Conservation (phyloP, 2,888 invertebrate genomes). For the Luperina testacea region DNA sequence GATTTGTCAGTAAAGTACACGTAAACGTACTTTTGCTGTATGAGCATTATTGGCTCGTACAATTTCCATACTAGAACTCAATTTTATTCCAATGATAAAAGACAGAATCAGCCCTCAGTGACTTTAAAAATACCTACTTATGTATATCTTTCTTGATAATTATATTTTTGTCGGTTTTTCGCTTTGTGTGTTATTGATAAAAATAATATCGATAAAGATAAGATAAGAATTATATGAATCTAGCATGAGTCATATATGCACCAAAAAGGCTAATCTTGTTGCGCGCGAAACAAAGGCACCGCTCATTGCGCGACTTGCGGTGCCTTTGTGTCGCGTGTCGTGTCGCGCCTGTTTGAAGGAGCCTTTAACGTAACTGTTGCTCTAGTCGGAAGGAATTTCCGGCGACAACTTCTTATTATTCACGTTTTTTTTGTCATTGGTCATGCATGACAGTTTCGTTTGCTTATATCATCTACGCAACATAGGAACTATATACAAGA, state of each 20-base stretch:
- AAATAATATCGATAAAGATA: constrained; percentile 31
- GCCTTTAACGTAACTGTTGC: constrained; percentile 2
- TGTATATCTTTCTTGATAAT: neutral
- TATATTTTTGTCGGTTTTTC: neutral
- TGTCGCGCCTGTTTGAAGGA: too few species aligned
- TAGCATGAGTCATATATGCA: constrained; percentile 19
- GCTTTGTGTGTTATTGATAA: constrained; percentile 12
- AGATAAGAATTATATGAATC: constrained; percentile 18
- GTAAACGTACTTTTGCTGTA: too few species aligned
- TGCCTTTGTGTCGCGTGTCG: too few species aligned
- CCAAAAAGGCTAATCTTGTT: constrained; percentile 22
- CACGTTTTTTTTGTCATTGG: constrained; percentile 14
- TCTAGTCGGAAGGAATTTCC: constrained; percentile 50
- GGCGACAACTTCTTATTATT: constrained; percentile 28
- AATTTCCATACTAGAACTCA: neutral
- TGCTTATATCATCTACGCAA: constrained; percentile 4
- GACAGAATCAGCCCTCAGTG: neutral
- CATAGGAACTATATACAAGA: neutral
- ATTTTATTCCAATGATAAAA: neutral
- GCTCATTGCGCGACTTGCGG: too few species aligned
- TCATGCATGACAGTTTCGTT: neutral
- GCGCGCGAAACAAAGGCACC: too few species aligned
- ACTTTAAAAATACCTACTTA: neutral
- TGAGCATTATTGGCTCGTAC: too few species aligned
- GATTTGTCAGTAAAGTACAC: too few species aligned